phyloP scores from a whole-genome alignment of 2,113 vertebrate species.

The Taxidea taxus region DNA sequence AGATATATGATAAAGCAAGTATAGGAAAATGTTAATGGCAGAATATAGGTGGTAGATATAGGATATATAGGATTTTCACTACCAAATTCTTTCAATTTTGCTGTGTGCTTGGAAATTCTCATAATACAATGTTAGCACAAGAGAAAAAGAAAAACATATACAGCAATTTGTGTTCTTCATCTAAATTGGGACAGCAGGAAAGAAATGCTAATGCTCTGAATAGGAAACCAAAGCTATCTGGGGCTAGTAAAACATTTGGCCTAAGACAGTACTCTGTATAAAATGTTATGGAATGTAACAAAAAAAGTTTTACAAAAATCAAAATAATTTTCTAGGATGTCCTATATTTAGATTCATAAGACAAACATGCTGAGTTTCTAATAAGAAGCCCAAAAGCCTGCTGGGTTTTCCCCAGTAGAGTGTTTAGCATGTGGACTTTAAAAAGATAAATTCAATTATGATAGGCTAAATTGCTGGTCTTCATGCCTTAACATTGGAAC shows the following conservation, averaged over 20 bases:
- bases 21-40: conserved; percentile 45
- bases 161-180: neutral
- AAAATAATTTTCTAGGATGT: conserved; percentile 33
- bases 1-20: neutral
- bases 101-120: neutral
- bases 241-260: neutral
- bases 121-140: conserved; percentile 34
- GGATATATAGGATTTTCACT: neutral
- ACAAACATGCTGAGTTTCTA: conserved; percentile 19
- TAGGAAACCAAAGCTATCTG: neutral
- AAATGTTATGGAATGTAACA: neutral
- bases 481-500: neutral
- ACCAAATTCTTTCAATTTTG: conserved; percentile 31
- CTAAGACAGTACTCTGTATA: neutral
- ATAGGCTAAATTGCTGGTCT: neutral
- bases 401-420: neutral
- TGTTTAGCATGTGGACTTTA: neutral
- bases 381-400: neutral
- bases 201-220: neutral
- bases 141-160: conserved; percentile 26
- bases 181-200: neutral
- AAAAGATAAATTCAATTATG: conserved; percentile 24
- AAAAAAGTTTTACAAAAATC: neutral
- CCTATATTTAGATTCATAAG: neutral
- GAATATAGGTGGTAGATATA: neutral